These are phyloP conservation scores for Diorhabda sublineata DNA, from an alignment of 1,140 invertebrate genomes.

Conservation along the genomic window DNA sequence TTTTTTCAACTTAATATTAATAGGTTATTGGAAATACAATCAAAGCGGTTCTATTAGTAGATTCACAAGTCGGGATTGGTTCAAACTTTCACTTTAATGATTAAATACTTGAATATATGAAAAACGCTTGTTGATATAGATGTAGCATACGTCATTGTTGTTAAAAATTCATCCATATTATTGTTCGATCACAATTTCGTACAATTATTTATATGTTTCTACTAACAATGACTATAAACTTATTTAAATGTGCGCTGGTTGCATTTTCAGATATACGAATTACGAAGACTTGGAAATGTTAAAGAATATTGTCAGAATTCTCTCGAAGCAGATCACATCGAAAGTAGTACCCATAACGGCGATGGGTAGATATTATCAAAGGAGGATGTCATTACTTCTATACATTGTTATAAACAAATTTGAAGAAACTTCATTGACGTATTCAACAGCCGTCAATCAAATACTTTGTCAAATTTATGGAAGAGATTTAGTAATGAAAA, in stretches of 20 bases:
- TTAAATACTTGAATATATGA: too few relatives aligned
- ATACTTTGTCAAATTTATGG: conserved; percentile 28
- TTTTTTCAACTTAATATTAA: too few relatives aligned
- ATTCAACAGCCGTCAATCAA: conserved; percentile 27
- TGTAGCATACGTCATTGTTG: too few relatives aligned
- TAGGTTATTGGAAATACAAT: too few relatives aligned
- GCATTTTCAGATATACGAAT: conserved; percentile 18
- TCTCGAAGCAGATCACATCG: conserved; percentile 24
- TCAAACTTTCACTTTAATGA: too few relatives aligned
- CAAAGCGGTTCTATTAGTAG: too few relatives aligned
- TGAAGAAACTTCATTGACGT: conserved; percentile 27
- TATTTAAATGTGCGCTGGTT: neutral
- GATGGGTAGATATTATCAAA: conserved; percentile 22
- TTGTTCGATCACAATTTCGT: too few relatives aligned
- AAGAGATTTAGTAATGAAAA: conserved; percentile 19
- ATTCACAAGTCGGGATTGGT: too few relatives aligned
- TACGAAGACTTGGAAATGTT: conserved; percentile 27
- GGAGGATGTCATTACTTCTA: conserved; percentile 19
- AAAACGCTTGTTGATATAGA: too few relatives aligned
- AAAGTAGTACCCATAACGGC: conserved; percentile 21
- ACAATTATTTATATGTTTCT: too few relatives aligned
- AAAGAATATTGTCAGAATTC: conserved; percentile 23
- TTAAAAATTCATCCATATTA: too few relatives aligned
- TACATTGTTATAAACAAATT: conserved; percentile 30
- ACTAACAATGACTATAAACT: too few relatives aligned